phyloP scores from a whole-genome alignment of 2,113 vertebrate genomes.

The Albula glossodonta region DNA sequence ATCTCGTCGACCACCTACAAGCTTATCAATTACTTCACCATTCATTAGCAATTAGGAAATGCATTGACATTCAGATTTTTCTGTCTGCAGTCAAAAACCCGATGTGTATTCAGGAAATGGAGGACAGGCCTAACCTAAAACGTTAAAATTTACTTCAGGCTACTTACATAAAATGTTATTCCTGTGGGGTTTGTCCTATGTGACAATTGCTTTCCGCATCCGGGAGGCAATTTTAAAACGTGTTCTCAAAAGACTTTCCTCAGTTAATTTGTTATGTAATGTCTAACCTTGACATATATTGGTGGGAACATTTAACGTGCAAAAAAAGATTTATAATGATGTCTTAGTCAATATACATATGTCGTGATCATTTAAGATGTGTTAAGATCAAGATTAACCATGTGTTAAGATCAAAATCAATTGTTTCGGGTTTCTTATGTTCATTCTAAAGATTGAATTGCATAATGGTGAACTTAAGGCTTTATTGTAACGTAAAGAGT shows the following conservation, averaged over 20 bases:
- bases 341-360: too few relatives aligned
- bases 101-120: constrained; percentile 70
- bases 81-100: constrained; percentile 60
- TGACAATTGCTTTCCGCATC: background rate
- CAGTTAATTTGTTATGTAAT: background rate
- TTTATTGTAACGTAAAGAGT: too few relatives aligned
- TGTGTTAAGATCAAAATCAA: too few relatives aligned
- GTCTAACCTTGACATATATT: background rate
- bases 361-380: too few relatives aligned
- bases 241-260: background rate
- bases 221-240: background rate
- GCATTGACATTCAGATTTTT: constrained; percentile 70
- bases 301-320: too few relatives aligned
- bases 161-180: constrained; percentile 13
- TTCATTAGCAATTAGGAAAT: constrained; percentile 65
- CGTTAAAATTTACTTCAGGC: constrained; percentile 31
- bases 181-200: background rate
- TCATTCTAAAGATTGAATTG: too few relatives aligned
- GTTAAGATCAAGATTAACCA: too few relatives aligned
- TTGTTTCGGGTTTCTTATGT: too few relatives aligned
- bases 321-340: too few relatives aligned
- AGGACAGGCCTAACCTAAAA: constrained; percentile 14
- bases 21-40: constrained; percentile 70
- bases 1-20: constrained; percentile 68
- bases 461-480: too few relatives aligned